Percentiles rank a stretch among this genome's conserved stretches.
These are phyloP conservation scores for Oxyteleia sp. DNA, from an alignment of 2,888 invertebrate species.

Conservation along the genomic window DNA sequence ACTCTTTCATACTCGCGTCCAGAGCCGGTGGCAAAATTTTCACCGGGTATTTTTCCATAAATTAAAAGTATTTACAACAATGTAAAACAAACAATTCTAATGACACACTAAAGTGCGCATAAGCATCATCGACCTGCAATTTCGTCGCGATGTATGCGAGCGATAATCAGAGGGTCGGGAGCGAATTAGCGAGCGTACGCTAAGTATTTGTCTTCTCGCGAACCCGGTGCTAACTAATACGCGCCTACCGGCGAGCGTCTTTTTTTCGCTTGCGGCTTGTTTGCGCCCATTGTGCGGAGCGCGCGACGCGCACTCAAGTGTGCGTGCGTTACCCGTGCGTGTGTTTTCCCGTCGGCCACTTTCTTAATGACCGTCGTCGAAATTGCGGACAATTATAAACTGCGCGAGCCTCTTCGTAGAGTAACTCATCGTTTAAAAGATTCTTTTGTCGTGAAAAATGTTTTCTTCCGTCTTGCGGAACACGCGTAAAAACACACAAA, in stretches of 20 bases:
- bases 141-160: slow-evolving; percentile 39
- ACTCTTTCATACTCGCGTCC: no score
- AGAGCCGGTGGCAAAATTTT: no score
- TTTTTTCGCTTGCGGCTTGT: slow-evolving; percentile 66
- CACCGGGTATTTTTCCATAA: slow-evolving; percentile 1
- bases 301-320: slow-evolving; percentile 40
- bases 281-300: slow-evolving; percentile 65
- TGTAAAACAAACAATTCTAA: slow-evolving; percentile 34
- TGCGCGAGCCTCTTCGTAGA: slow-evolving; percentile 56
- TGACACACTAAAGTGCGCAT: slow-evolving; percentile 4
- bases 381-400: slow-evolving; percentile 74
- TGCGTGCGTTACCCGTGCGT: slow-evolving; percentile 37
- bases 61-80: slow-evolving; percentile 1
- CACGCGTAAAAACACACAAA: slow-evolving; percentile 65
- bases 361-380: slow-evolving; percentile 74
- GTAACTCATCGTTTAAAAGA: slow-evolving; percentile 73
- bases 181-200: slow-evolving; percentile 82
- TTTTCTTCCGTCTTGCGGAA: slow-evolving; percentile 66
- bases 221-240: slow-evolving; percentile 84
- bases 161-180: slow-evolving; percentile 81
- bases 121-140: slow-evolving; percentile 36
- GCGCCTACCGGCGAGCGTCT: slow-evolving; percentile 72
- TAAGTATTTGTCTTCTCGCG: slow-evolving; percentile 84
- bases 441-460: slow-evolving; percentile 71
- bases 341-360: slow-evolving; percentile 67